A percentile compares a stretch with the other conserved stretches of the same genome.
Conservation (phyloP, 2,113 vertebrate species). For the Orycteropus afer region DNA sequence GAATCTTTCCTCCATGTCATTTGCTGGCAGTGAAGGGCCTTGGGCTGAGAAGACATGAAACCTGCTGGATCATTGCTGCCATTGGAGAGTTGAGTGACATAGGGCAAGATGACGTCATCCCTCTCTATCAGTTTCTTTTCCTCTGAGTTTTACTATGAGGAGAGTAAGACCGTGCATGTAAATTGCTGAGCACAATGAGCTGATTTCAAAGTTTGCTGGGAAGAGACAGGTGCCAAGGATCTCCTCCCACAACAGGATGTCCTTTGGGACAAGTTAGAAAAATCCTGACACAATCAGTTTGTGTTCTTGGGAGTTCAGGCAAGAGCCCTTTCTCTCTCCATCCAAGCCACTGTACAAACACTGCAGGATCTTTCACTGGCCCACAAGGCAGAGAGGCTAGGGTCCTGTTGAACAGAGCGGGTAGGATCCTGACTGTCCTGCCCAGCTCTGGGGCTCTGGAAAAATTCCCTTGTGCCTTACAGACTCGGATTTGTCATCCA, state of each 20-base stretch:
- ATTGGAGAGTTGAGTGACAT: neutral
- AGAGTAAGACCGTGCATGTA: neutral
- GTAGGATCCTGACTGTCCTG: neutral
- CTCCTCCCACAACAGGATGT: neutral
- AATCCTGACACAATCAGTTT: accelerated
- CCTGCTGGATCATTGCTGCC: neutral
- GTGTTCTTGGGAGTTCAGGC: neutral
- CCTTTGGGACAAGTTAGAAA: neutral
- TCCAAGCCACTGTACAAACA: neutral
- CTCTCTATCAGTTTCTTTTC: neutral
- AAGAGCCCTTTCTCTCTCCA: neutral
- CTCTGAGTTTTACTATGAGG: neutral
- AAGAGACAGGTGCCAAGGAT: neutral
- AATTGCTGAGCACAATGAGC: neutral
- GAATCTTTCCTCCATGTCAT: neutral
- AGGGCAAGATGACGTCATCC: neutral
- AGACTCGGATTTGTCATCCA: neutral
- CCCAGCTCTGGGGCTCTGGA: neutral
- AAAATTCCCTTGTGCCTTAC: neutral
- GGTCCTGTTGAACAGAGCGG: neutral
- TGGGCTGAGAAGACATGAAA: neutral
- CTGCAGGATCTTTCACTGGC: too few relatives aligned
- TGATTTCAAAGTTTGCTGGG: neutral
- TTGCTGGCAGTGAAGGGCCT: accelerated
- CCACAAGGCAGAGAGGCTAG: neutral